A percentile compares a stretch with the other conserved stretches of the same genome.
These are phyloP conservation scores for Anoplius nigerrimus DNA, from an alignment of 2,888 invertebrate species.

Conservation along the genomic window DNA sequence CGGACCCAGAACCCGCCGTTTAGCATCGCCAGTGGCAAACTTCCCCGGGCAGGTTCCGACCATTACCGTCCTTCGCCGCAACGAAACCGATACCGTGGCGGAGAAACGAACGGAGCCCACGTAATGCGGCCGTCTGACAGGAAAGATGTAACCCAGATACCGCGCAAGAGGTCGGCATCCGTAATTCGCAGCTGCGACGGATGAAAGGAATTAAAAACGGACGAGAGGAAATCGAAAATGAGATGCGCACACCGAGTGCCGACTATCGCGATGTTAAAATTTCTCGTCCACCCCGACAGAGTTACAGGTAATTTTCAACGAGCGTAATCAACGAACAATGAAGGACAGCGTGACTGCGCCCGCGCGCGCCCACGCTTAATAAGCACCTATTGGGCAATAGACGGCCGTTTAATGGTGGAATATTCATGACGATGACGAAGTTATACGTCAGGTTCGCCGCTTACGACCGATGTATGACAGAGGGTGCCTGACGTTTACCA, in stretches of 20 bases:
- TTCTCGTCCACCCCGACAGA: too few species aligned
- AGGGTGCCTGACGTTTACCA: slow-evolving; percentile 27
- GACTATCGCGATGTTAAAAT: too few species aligned
- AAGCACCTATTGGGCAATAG: too few species aligned
- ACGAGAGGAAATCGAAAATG: too few species aligned
- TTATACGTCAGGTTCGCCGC: slow-evolving; percentile 37
- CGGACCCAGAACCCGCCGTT: slow-evolving; percentile 27
- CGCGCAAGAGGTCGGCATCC: not conserved
- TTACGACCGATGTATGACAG: slow-evolving; percentile 37
- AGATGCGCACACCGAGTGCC: not conserved
- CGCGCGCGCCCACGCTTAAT: too few species aligned
- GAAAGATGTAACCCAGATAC: slow-evolving; percentile 10
- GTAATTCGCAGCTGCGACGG: not conserved
- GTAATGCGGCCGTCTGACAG: slow-evolving; percentile 30
- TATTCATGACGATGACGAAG: slow-evolving; percentile 46
- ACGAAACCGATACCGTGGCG: slow-evolving; percentile 29
- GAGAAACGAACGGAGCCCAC: slow-evolving; percentile 22
- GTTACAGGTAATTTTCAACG: too few species aligned
- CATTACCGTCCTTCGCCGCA: slow-evolving; percentile 20
- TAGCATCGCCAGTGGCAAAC: slow-evolving; percentile 27
- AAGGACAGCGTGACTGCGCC: too few species aligned
- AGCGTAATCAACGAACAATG: too few species aligned
- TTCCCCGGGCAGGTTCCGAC: slow-evolving; percentile 2
- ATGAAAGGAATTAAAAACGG: slow-evolving; percentile 15
- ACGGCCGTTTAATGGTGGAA: slow-evolving; percentile 2